Base-by-base conservation (phyloP, 2,113 vertebrate species). In the Chitala chitala region DNA sequence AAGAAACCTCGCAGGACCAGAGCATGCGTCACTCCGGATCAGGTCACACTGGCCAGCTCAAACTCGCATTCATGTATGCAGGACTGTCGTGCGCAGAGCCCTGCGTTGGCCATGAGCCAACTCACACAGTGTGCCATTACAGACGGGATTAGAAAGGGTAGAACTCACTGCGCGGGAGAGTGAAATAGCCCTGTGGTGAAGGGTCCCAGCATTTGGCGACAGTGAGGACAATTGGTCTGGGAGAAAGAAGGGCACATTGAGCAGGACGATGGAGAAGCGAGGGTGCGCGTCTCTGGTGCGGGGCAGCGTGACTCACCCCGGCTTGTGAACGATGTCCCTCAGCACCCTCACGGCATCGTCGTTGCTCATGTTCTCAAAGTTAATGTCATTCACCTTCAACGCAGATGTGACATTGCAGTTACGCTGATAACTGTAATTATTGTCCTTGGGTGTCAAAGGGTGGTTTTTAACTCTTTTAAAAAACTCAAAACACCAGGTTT, bases 141-240 rank as follows among this genome's bases (percentile, higher is more conserved):
- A n/a, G n/a, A n/a, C n/a, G 38, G 38, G 40, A 8, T 1, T 1
- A 0, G 24, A 22, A 15, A n/a, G 12, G 1, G 1, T 2, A 12
- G 22, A 8, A 91, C 94, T 91, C 77, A 95, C 94, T 94, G 81
- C 94, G 89, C 22, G 94, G 94, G 44, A 96, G 87, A 2, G 94
- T 94, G 83, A 96, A 95, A 80, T 94, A 96, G 31, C 94, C 92
- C 81, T 94, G 93, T 20, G 94, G 94, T 44, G 94, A 92, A 0
- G 94, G 94, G 72, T 96, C 94, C 94, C 94, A 96, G 80, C 94
- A 94, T 84, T 96, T 96, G 1, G 94, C 94, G 82, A 96, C 94
- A 0, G 94, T 95, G 72, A 96, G 88, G 82, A 93, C 92, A 53
- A 96, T 96, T 56, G 94, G 94, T 75, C 94, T 95, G 82, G n/a